These are phyloP conservation scores for Agonopterix subpropinquella DNA, from an alignment of 2,888 invertebrate species.

Conservation along the genomic window DNA sequence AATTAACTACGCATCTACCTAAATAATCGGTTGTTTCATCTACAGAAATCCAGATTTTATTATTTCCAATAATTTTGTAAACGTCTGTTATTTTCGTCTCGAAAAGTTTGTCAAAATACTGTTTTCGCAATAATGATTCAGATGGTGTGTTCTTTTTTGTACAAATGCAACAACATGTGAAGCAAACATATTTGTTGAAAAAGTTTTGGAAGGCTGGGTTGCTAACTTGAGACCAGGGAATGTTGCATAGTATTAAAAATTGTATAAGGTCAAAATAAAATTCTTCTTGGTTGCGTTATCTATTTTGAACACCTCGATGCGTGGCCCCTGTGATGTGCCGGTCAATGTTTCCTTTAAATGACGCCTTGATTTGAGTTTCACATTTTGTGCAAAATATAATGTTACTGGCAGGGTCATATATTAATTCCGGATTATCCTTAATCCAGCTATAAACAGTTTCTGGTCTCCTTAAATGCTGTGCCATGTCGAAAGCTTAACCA, in stretches of 20 bases:
- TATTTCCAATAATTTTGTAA: not conserved
- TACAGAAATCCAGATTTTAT: conserved; percentile 3
- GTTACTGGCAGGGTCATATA: conserved; percentile 2
- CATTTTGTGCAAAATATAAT: conserved; percentile 5
- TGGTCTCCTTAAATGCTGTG: not conserved
- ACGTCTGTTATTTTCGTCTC: conserved; percentile 1
- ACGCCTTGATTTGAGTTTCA: conserved; percentile 1
- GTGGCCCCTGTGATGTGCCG: not conserved
- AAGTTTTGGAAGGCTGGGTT: conserved; percentile 4
- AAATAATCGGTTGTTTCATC: conserved; percentile 3
- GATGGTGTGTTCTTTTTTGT: conserved; percentile 1
- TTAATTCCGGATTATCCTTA: conserved; percentile 1
- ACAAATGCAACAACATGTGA: conserved; percentile 3
- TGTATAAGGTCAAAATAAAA: conserved; percentile 7
- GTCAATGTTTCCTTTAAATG: conserved; percentile 2
- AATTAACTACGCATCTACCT: conserved; percentile 3
- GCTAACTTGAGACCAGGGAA: conserved; percentile 7
- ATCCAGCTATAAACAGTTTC: not conserved
- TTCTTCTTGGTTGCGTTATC: conserved; percentile 1
- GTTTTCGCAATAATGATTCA: conserved; percentile 1
- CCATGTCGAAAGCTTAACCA: too few relatives aligned
- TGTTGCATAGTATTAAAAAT: conserved; percentile 6
- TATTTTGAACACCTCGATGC: conserved; percentile 1
- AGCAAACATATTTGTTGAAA: conserved; percentile 5
- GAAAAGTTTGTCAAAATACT: conserved; percentile 3